phyloP scores from a whole-genome alignment of 2,113 vertebrate genomes.

The Pomatorhinus ruficollis region DNA sequence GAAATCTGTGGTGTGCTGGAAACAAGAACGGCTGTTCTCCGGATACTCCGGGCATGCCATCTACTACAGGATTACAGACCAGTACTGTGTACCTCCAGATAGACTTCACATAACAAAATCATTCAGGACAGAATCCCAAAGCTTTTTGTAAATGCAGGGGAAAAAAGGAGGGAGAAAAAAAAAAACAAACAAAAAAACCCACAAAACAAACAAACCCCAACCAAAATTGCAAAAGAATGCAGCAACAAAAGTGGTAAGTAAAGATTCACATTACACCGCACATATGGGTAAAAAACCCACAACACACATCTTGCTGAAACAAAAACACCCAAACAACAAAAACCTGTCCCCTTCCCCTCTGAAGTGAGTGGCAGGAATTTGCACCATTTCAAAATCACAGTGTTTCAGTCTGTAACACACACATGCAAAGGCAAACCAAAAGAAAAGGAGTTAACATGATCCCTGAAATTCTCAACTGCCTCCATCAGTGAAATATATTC shows the following conservation, averaged over 20 bases:
- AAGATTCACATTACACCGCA: background rate
- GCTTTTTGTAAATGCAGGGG: background rate
- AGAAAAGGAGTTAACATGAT: slow-evolving; percentile 33
- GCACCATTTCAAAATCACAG: slow-evolving; percentile 9
- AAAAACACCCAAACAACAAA: background rate
- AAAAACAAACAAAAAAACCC: background rate
- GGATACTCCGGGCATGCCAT: background rate
- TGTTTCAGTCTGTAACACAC: background rate
- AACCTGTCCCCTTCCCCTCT: background rate
- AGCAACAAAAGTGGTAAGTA: background rate
- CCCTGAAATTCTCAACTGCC: slow-evolving; percentile 2
- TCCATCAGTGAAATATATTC: slow-evolving; percentile 36
- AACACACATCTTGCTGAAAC: background rate
- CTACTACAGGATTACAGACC: background rate
- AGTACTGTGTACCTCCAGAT: background rate
- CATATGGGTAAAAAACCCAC: background rate
- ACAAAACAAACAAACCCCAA: background rate
- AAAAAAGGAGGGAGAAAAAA: rapidly evolving
- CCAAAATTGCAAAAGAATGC: background rate
- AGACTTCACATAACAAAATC: background rate
- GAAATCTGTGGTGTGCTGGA: background rate
- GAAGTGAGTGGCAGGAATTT: slow-evolving; percentile 44
- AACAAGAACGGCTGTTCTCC: background rate
- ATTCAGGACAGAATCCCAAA: background rate
- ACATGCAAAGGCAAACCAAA: background rate